Evolutionary conservation across 1,140 invertebrate species (phyloP).

Genomic region (Temnothorax curvispinosus): DNA sequence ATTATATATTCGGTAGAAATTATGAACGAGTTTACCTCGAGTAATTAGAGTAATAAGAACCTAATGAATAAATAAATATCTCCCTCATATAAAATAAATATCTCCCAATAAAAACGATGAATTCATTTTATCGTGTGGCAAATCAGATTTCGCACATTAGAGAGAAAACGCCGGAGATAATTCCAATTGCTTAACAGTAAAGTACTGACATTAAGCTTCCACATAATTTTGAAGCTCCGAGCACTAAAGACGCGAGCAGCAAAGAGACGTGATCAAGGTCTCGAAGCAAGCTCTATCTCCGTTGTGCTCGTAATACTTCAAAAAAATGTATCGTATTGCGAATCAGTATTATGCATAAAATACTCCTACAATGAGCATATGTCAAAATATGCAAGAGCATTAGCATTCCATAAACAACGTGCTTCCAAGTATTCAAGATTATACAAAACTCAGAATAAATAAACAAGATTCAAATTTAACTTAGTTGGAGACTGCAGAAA

Average conservation of each 20-base stretch:
- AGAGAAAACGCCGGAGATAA: neutral
- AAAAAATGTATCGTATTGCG: slow-evolving; percentile 17
- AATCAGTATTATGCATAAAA: slow-evolving; percentile 19
- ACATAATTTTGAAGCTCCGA: slow-evolving; percentile 37
- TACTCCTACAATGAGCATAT: neutral
- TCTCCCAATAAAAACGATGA: neutral
- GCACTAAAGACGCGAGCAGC: slow-evolving; percentile 59
- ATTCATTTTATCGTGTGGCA: neutral
- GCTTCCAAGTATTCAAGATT: neutral
- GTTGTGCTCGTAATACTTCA: slow-evolving; percentile 30
- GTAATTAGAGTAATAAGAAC: neutral
- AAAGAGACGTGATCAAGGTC: slow-evolving; percentile 83
- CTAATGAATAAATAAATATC: neutral
- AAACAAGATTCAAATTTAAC: slow-evolving; percentile 24
- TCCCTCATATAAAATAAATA: neutral
- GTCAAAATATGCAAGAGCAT: slow-evolving; percentile 1
- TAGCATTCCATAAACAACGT: neutral
- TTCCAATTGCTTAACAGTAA: neutral
- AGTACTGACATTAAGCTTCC: neutral
- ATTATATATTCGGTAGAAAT: slow-evolving; percentile 26
- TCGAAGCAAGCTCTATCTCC: slow-evolving; percentile 69
- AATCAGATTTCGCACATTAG: neutral
- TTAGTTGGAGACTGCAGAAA: neutral
- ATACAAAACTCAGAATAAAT: neutral
- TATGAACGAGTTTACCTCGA: neutral